Evolutionary conservation across 2,797 vertebrate species (phyloP).

Genomic region (Cottoperca gobio): DNA sequence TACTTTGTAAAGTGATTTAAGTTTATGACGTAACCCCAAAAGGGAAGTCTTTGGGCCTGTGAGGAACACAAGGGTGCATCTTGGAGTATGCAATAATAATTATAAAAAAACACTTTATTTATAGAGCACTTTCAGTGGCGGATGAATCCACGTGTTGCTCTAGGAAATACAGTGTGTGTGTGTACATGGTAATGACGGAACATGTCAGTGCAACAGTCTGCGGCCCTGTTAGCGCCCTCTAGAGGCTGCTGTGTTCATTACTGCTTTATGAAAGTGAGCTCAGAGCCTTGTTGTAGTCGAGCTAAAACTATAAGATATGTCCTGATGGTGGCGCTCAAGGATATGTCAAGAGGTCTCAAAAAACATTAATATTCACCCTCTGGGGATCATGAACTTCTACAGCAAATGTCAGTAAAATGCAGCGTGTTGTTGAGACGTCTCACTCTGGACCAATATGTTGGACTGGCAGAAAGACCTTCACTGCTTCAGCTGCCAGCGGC

Average conservation of each 20-base stretch:
- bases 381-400: constrained; percentile 7
- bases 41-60: too few relatives aligned
- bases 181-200: not conserved
- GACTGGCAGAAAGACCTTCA: constrained; percentile 2
- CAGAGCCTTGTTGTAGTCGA: not conserved
- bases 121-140: not conserved
- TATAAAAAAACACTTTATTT: too few relatives aligned
- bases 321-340: not conserved
- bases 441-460: constrained; percentile 5
- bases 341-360: not conserved
- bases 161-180: not conserved
- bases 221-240: not conserved
- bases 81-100: too few relatives aligned
- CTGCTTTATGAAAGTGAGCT: not conserved
- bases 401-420: not conserved
- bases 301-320: not conserved
- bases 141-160: not conserved
- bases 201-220: not conserved
- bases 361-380: not conserved
- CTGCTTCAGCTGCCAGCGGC: not conserved
- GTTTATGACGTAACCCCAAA: too few relatives aligned
- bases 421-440: constrained; percentile 23
- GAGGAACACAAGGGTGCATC: too few relatives aligned
- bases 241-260: not conserved
- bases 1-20: too few relatives aligned